phyloP scores from a whole-genome alignment of 2,888 invertebrate genomes.

The Latrodectus hesperus region DNA sequence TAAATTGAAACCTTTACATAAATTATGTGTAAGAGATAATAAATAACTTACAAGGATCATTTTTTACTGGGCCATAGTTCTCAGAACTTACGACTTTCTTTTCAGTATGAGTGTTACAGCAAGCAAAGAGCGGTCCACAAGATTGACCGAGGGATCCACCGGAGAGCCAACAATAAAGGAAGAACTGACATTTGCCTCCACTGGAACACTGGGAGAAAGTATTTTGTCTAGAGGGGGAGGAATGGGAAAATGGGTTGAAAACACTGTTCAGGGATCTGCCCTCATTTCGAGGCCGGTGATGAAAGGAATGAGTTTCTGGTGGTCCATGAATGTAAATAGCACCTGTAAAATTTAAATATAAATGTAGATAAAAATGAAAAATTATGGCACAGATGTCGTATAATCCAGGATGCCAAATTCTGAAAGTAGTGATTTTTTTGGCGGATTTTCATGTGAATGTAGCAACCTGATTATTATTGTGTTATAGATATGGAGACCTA shows the following conservation, averaged over 20 bases:
- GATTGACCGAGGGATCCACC: conserved; percentile 71
- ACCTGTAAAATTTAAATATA: conserved; percentile 8
- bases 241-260: conserved; percentile 17
- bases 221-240: conserved; percentile 39
- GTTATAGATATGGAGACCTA: no score
- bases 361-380: no score
- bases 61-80: conserved; percentile 84
- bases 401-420: no score
- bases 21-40: not conserved
- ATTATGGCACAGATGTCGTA: no score
- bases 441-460: no score
- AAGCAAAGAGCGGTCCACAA: conserved; percentile 71
- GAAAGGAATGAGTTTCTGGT: conserved; percentile 6
- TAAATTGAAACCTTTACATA: no score
- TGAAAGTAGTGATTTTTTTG: no score
- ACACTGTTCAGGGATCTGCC: conserved; percentile 14
- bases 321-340: conserved; percentile 59
- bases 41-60: conserved; percentile 84
- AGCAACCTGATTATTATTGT: no score
- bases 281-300: conserved; percentile 5
- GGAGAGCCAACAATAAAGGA: conserved; percentile 71
- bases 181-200: conserved; percentile 71
- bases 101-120: conserved; percentile 67
- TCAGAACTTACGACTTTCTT: conserved; percentile 73
- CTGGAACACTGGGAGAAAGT: conserved; percentile 68